phyloP scores from a whole-genome alignment of 2,888 invertebrate species.

The Eilema caniola region DNA sequence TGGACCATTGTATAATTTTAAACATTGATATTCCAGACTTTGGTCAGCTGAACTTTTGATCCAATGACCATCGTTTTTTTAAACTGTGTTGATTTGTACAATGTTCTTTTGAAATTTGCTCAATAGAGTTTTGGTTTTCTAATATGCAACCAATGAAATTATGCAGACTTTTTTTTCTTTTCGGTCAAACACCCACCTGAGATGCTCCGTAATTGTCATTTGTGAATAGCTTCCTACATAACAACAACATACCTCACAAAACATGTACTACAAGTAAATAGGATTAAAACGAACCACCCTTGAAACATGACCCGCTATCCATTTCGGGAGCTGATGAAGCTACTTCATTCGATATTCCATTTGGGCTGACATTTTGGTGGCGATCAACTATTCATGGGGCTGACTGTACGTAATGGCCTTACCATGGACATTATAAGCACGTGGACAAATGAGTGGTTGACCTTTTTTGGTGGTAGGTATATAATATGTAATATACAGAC shows the following conservation, averaged over 20 bases:
- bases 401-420: constrained; percentile 57
- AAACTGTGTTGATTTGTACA: too few species aligned
- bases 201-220: too few species aligned
- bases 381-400: constrained; percentile 69
- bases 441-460: constrained; percentile 28
- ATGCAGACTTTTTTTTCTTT: too few species aligned
- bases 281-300: constrained; percentile 30
- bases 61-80: too few species aligned
- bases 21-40: too few species aligned
- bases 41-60: too few species aligned
- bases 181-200: too few species aligned
- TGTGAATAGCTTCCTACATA: too few species aligned
- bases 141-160: too few species aligned
- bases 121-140: too few species aligned
- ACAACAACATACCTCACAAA: not conserved
- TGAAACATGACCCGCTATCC: constrained; percentile 33
- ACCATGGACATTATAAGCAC: constrained; percentile 28
- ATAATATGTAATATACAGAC: not conserved
- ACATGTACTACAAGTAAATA: constrained; percentile 1
- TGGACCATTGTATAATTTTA: too few species aligned
- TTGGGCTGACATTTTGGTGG: constrained; percentile 77
- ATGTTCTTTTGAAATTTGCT: too few species aligned
- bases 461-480: constrained; percentile 35
- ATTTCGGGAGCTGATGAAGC: constrained; percentile 48
- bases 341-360: constrained; percentile 78